phyloP scores from a whole-genome alignment of 2,888 invertebrate species.

The Dione juno region DNA sequence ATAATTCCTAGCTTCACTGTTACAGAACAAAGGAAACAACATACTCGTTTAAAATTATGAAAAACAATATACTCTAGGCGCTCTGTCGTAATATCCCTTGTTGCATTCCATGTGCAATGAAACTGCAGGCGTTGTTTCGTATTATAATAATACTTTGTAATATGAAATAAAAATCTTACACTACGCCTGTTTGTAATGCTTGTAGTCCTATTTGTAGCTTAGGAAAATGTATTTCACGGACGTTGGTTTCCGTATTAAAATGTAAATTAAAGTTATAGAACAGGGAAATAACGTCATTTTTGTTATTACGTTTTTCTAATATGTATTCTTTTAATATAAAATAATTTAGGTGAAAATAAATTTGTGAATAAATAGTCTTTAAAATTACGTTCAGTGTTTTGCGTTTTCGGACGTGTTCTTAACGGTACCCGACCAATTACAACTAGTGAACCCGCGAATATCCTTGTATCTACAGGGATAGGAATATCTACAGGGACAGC shows the following conservation, averaged over 20 bases:
- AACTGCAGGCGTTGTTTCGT: slow-evolving; percentile 46
- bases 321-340: background rate
- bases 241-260: slow-evolving; percentile 10
- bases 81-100: slow-evolving; percentile 52
- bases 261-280: slow-evolving; percentile 22
- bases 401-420: too few species aligned
- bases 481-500: too few species aligned
- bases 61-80: slow-evolving; percentile 49
- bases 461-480: too few species aligned
- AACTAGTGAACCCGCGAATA: too few species aligned
- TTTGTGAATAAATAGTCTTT: background rate
- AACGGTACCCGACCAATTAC: too few species aligned
- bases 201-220: slow-evolving; percentile 26
- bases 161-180: slow-evolving; percentile 49
- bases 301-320: background rate
- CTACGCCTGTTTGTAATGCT: slow-evolving; percentile 32
- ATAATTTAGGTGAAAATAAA: background rate
- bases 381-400: background rate
- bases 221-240: slow-evolving; percentile 23
- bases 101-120: slow-evolving; percentile 55
- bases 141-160: slow-evolving; percentile 44
- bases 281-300: background rate
- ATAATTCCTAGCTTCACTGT: slow-evolving; percentile 41
- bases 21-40: slow-evolving; percentile 47
- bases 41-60: slow-evolving; percentile 46